Conservation (phyloP, 2,113 vertebrate species). For the Barnardius zonarius region DNA sequence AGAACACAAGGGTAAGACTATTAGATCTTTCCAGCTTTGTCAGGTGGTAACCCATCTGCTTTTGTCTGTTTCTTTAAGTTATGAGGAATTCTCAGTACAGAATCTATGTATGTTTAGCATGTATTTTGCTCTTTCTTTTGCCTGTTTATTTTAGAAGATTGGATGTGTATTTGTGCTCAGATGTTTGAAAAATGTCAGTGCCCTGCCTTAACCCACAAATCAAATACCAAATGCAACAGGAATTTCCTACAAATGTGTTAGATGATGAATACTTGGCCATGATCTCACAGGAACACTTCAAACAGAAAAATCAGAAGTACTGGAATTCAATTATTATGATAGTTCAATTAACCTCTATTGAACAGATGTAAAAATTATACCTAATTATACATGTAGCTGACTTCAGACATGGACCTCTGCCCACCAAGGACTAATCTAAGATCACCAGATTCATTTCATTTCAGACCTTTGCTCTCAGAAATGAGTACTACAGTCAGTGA, state of each 20-base stretch:
- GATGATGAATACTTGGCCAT: constrained; percentile 24
- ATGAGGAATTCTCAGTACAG: background rate
- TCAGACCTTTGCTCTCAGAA: constrained; percentile 66
- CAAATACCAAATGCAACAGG: background rate
- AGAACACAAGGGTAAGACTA: background rate
- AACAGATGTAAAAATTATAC: constrained; percentile 55
- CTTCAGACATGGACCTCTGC: constrained; percentile 58
- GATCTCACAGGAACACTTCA: constrained; percentile 33
- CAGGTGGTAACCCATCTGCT: background rate
- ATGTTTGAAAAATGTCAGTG: background rate
- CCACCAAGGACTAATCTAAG: constrained; percentile 35
- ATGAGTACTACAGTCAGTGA: constrained; percentile 57
- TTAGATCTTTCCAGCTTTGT: background rate
- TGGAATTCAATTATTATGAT: constrained; percentile 61
- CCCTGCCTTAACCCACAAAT: background rate
- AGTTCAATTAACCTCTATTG: constrained; percentile 62
- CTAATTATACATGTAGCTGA: constrained; percentile 54
- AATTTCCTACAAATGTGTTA: constrained; percentile 7
- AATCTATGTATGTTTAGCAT: background rate
- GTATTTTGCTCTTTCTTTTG: background rate
- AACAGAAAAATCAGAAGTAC: constrained; percentile 38
- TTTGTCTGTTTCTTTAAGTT: background rate
- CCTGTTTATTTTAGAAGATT: background rate
- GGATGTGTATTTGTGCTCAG: background rate
- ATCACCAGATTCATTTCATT: constrained; percentile 57